Conservation (phyloP, 2,113 vertebrate genomes). For the Periophthalmodon schlosseri region DNA sequence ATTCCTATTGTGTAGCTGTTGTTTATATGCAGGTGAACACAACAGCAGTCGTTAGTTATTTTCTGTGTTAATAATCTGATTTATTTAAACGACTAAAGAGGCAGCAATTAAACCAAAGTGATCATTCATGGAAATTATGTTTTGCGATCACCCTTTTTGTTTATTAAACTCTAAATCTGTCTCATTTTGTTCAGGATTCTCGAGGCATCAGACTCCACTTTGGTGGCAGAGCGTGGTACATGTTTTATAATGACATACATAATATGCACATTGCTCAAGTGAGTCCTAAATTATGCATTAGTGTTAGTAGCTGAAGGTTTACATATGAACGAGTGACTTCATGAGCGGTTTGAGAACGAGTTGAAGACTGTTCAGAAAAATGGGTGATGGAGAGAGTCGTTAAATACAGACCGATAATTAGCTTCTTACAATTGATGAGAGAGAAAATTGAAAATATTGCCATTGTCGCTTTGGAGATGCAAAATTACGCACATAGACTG, state of each 20-base stretch:
- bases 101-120: background rate
- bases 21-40: too few relatives aligned
- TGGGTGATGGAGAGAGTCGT: background rate
- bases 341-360: background rate
- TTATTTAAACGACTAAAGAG: background rate
- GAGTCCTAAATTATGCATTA: slow-evolving; percentile 27
- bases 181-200: background rate
- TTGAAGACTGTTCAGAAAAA: background rate
- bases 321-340: slow-evolving; percentile 21
- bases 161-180: background rate
- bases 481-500: too few relatives aligned
- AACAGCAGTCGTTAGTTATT: too few relatives aligned
- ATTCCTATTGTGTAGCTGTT: too few relatives aligned
- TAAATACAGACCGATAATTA: too few relatives aligned
- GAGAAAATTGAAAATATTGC: too few relatives aligned
- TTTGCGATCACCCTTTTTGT: slow-evolving; percentile 37
- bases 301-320: slow-evolving; percentile 22
- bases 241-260: slow-evolving; percentile 52
- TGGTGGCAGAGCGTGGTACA: background rate
- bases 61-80: too few relatives aligned
- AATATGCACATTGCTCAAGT: slow-evolving; percentile 47
- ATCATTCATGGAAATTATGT: background rate
- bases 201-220: background rate
- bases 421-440: too few relatives aligned
- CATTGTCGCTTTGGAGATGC: too few relatives aligned